Base-by-base conservation (phyloP, 37 sponge, comb jelly and placozoan genomes). In the Tethya wilhelma region DNA sequence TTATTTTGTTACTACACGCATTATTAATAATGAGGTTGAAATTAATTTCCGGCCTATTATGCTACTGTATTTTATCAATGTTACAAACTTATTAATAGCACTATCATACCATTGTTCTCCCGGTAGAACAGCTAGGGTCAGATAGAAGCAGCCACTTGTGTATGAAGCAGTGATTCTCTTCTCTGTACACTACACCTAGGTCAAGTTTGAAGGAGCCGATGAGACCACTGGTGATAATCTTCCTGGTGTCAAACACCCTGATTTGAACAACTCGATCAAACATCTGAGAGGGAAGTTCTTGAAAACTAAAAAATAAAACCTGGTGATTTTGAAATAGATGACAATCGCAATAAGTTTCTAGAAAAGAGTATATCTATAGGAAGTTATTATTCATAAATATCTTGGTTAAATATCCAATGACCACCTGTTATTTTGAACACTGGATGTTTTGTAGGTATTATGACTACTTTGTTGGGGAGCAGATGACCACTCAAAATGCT, bases 71-170 rank as follows among this genome's bases (percentile, higher is more conserved):
- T 19, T 44, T 39, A 58, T 33, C 20, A 46, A 73, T 29, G 38
- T 28, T 43, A 38, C 20, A 9, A 17, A 38, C 25, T 11, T 4
- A 8, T 23, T 20, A 2, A 38, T 4, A 32, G 7, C 6, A 40
- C 4, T 4, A 19, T 5, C 41, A 7, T 53, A 84, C 86, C 87
- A 81, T 93, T 19, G 88, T 87, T 19, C 91, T 96, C 12, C 80
- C 80, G 6, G 87, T 68, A 12, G 87, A 56, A 57, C 96, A 96
- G 4, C 91, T 83, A 14, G 97, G 97, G 71, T 96, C 93, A 11
- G 94, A 91, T 14, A 98, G 79, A 20, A 98, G 93, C 22, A 98
- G 89, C 99, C 99, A 98, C 79, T 98, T 98, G 89, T 96, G 94
- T 62, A 96, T 81, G 79, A 98, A 89, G 64, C 79, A 79, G 66